Conservation (phyloP, 2,888 invertebrate species). For the Epirrhoe alternata region DNA sequence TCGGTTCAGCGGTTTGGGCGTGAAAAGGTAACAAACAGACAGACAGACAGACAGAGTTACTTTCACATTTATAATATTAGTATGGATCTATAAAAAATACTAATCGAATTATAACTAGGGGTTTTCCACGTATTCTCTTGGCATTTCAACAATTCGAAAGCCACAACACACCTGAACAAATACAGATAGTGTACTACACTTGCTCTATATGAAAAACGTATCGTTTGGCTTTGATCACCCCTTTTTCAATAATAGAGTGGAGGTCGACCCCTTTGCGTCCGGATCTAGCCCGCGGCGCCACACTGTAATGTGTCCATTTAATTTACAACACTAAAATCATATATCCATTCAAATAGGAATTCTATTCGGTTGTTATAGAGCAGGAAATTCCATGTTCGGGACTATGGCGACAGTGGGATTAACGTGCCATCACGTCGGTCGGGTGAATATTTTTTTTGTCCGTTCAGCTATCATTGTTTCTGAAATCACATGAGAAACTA, state of each 20-base stretch:
- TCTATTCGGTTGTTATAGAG: conserved; percentile 54
- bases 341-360: conserved; percentile 48
- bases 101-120: no score
- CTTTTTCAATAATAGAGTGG: conserved; percentile 79
- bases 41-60: no score
- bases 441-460: conserved; percentile 45
- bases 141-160: conserved; percentile 49
- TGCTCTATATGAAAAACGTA: conserved; percentile 65
- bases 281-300: conserved; percentile 61
- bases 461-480: conserved; percentile 35
- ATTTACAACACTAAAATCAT: conserved; percentile 67
- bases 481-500: conserved; percentile 19
- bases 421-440: conserved; percentile 24
- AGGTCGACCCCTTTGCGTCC: conserved; percentile 66
- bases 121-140: neutral
- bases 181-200: conserved; percentile 67
- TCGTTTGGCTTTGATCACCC: conserved; percentile 80
- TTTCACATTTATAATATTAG: no score
- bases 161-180: conserved; percentile 69
- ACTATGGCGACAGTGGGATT: conserved; percentile 45
- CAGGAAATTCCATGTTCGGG: conserved; percentile 51
- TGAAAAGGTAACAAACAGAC: no score
- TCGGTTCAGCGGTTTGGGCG: no score
- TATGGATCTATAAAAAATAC: no score
- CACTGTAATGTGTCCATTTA: conserved; percentile 74